Evolutionary conservation across 2,113 vertebrate species (phyloP), one percentile per base, ranked within the genome.

Genomic region (Mola mola): DNA sequence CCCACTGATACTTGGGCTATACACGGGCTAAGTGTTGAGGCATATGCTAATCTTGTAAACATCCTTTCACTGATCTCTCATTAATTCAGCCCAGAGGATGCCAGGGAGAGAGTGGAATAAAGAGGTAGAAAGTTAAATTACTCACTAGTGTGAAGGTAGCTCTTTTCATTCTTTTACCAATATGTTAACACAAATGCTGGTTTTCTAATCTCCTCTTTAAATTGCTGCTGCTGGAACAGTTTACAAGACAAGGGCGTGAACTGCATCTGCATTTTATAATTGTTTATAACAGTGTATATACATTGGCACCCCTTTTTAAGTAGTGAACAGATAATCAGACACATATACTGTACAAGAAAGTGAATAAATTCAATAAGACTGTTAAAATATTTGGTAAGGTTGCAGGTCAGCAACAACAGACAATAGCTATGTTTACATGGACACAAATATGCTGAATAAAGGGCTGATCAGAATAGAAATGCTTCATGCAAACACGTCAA

Each of bases 1-100:
- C 38, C 16, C 10, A 43, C 34, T 52, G 65, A 67, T 57, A 69
- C 58, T 58, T 63, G 58, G n/a, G n/a, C n/a, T 50, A 57, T 48
- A 66, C 51, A 73, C 74, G 64, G 40, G 72, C 61, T 41, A 50
- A 78, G 44, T 80, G 74, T 84, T 76, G 62, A 83, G 72, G 66
- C 72, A 69, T 73, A 78, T 80, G 66, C 81, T 85, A 66, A 85
- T 85, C 78, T 85, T 84, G 82, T 85, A 87, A 88, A 86, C 78
- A 85, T 81, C 66, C 79, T 58, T 69, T 74, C 74, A 67, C 77
- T 76, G 72, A 79, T 77, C 73, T 68, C 74, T 73, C 79, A 86
- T 87, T 85, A 84, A 85, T 84, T 84, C 68, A 81, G 69, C 81
- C 66, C 63, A 79, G 81, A 57, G 65, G 70, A 71, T 60, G 75